Evolutionary conservation across 1,140 invertebrate genomes (phyloP).

Genomic region (Trinorchestia longiramus): DNA sequence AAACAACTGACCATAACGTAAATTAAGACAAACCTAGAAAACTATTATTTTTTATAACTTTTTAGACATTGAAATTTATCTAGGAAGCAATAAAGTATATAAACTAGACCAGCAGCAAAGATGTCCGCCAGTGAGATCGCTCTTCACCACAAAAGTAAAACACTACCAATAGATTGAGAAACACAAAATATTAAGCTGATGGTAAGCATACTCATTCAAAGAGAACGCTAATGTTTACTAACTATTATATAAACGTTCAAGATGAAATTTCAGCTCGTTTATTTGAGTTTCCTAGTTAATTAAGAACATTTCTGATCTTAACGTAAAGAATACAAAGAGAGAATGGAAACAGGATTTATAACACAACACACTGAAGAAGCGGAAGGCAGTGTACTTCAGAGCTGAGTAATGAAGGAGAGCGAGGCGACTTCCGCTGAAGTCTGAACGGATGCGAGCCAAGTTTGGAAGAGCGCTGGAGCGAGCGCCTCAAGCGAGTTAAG

Average conservation of each 20-base stretch:
- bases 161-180: too few relatives aligned
- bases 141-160: too few relatives aligned
- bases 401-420: neutral
- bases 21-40: too few relatives aligned
- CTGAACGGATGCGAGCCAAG: neutral
- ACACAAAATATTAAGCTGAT: too few relatives aligned
- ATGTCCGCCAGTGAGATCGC: too few relatives aligned
- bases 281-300: neutral
- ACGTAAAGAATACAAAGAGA: neutral
- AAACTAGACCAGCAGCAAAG: too few relatives aligned
- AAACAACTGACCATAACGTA: too few relatives aligned
- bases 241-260: neutral
- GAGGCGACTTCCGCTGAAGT: neutral
- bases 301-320: neutral
- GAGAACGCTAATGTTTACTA: too few relatives aligned
- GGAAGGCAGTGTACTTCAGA: neutral
- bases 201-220: too few relatives aligned
- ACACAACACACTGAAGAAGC: neutral
- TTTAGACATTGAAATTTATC: too few relatives aligned
- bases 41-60: too few relatives aligned
- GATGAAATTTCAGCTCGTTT: neutral
- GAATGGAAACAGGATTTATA: neutral
- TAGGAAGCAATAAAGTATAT: too few relatives aligned
- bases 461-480: neutral
- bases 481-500: neutral